phyloP scores from a whole-genome alignment of 64 coral and sea anemone genomes.

The Porites australiensis region DNA sequence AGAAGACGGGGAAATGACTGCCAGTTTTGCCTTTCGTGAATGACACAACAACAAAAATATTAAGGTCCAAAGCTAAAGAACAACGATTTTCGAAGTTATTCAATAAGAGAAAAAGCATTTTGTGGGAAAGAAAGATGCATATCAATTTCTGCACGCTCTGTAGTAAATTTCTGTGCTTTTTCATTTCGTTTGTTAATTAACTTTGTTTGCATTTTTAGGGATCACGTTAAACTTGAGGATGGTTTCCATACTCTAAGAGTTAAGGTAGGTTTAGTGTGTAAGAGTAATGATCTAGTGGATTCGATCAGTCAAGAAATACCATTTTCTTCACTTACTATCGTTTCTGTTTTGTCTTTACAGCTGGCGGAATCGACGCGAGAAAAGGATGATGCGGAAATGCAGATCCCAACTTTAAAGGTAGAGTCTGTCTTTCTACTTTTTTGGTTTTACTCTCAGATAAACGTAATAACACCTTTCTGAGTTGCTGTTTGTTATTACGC shows the following conservation, averaged over 20 bases:
- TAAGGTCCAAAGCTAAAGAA: too few species aligned
- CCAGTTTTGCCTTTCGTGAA: too few species aligned
- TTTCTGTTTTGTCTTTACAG: conserved; percentile 14
- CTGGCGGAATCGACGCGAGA: conserved; percentile 83
- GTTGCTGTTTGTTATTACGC: too few species aligned
- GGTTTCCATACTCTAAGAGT: conserved; percentile 68
- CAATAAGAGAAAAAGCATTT: too few species aligned
- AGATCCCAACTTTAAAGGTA: conserved; percentile 96
- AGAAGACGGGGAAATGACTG: too few species aligned
- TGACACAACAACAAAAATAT: too few species aligned
- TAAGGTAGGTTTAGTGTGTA: conserved; percentile 36
- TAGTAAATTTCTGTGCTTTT: too few species aligned
- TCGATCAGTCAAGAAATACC: not conserved
- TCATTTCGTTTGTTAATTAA: not conserved
- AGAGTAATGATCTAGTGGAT: not conserved
- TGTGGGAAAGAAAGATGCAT: too few species aligned
- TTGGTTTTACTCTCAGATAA: too few species aligned
- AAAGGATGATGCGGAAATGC: conserved; percentile 89
- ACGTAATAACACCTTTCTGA: too few species aligned
- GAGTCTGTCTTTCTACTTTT: not conserved
- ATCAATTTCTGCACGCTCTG: too few species aligned
- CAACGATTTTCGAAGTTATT: too few species aligned
- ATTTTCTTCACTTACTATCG: not conserved
- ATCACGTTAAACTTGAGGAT: conserved; percentile 75
- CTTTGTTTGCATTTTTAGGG: conserved; percentile 25